phyloP scores from a whole-genome alignment of 2,113 vertebrate genomes.

The Megaceryle maxima region DNA sequence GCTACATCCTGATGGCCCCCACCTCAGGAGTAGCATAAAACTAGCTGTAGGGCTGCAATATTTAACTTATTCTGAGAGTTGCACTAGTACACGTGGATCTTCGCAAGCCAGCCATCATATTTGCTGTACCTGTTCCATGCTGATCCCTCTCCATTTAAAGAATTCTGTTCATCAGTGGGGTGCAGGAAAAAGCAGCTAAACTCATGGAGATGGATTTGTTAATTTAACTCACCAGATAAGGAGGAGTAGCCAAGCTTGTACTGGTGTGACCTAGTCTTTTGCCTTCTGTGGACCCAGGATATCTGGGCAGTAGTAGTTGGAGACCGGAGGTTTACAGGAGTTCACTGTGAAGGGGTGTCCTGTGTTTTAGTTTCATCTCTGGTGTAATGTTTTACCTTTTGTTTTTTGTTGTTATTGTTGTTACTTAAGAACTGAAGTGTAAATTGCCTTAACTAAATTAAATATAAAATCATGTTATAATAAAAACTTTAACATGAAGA shows the following conservation, averaged over 20 bases:
- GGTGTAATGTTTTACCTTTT: conserved; percentile 59
- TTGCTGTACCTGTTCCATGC: conserved; percentile 2
- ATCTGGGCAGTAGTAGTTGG: background rate
- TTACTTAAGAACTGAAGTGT: conserved; percentile 69
- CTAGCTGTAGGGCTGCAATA: conserved; percentile 58
- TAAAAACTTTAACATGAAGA: background rate
- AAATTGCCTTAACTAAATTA: conserved; percentile 78
- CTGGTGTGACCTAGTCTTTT: conserved; percentile 4
- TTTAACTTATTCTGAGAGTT: conserved; percentile 73
- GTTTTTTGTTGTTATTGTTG: background rate
- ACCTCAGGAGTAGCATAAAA: background rate
- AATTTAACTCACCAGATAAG: background rate
- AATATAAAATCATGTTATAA: conserved; percentile 49
- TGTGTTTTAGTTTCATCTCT: conserved; percentile 63
- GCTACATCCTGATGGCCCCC: conserved; percentile 44
- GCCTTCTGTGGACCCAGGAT: background rate
- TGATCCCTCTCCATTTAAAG: conserved; percentile 13
- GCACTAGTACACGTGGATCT: background rate
- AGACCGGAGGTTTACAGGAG: conserved; percentile 55
- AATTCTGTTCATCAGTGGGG: background rate
- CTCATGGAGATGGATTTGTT: background rate
- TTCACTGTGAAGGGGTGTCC: conserved; percentile 63
- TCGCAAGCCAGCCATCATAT: conserved; percentile 17
- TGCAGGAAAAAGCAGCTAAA: conserved; percentile 27
- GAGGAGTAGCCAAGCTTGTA: background rate